phyloP scores from a whole-genome alignment of 1,140 invertebrate species.

The Drosophila azteca region DNA sequence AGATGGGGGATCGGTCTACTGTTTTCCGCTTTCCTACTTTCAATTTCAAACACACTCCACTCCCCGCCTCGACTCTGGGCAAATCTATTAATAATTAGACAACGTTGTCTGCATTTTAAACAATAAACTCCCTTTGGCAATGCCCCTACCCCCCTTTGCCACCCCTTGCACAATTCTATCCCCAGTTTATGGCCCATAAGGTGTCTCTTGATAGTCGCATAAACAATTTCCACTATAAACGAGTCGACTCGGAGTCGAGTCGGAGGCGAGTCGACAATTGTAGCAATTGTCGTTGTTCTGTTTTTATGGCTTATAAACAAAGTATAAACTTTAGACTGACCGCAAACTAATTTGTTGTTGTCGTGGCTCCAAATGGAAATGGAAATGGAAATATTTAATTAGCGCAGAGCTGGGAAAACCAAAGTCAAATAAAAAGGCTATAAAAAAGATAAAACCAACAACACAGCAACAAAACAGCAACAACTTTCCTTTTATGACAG shows the following conservation, averaged over 20 bases:
- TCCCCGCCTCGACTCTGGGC: conserved; percentile 11
- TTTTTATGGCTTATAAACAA: conserved; percentile 60
- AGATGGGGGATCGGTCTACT: neutral
- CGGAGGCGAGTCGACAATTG: conserved; percentile 43
- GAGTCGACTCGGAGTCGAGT: neutral
- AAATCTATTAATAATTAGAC: conserved; percentile 73
- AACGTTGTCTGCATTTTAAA: conserved; percentile 73
- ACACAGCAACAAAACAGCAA: conserved; percentile 27
- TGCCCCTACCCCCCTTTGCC: neutral
- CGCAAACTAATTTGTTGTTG: conserved; percentile 56
- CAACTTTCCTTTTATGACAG: conserved; percentile 59
- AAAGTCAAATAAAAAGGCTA: conserved; percentile 47
- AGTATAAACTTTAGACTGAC: conserved; percentile 37
- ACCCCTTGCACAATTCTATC: neutral
- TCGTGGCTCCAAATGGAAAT: conserved; percentile 60
- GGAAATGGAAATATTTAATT: conserved; percentile 77
- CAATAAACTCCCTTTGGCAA: neutral
- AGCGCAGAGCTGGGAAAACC: conserved; percentile 29
- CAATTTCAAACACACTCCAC: conserved; percentile 53
- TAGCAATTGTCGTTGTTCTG: conserved; percentile 68
- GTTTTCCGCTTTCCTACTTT: conserved; percentile 44
- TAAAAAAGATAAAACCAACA: conserved; percentile 22
- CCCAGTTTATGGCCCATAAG: conserved; percentile 48
- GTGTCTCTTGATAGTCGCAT: conserved; percentile 71
- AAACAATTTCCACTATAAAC: conserved; percentile 57